Evolutionary conservation across 2,797 vertebrate genomes (phyloP).

Genomic region (Sus cebifrons): DNA sequence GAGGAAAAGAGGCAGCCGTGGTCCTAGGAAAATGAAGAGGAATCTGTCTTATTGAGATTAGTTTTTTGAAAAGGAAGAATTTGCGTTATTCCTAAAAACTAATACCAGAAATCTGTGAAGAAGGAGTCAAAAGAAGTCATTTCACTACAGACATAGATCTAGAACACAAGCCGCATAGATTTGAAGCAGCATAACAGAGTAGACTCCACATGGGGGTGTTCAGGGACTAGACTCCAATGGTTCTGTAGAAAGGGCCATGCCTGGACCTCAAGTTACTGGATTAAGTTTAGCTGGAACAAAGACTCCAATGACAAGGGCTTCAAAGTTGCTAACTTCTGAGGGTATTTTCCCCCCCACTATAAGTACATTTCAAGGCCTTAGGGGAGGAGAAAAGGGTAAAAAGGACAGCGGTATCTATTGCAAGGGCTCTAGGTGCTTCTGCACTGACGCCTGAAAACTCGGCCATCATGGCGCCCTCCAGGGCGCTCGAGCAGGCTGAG

Average conservation of each 20-base stretch:
- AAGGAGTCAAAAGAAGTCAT: neutral
- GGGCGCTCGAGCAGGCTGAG: neutral
- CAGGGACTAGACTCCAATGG: neutral
- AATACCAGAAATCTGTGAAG: neutral
- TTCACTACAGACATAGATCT: neutral
- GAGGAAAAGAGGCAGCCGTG: neutral
- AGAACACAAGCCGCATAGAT: neutral
- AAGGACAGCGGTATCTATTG: neutral
- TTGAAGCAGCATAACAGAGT: neutral
- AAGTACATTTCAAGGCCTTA: neutral
- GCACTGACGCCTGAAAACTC: neutral
- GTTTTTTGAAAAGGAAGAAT: neutral
- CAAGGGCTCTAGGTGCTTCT: neutral
- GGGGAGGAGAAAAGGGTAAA: neutral
- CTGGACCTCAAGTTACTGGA: neutral
- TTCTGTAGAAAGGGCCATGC: neutral
- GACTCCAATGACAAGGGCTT: neutral
- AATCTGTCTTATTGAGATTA: constrained; percentile 21
- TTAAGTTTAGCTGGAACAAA: neutral
- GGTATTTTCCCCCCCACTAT: neutral
- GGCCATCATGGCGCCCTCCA: accelerated
- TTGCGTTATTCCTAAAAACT: constrained; percentile 42
- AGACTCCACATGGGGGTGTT: neutral
- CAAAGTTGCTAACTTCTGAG: neutral
- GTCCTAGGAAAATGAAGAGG: neutral